These are phyloP conservation scores for Bettongia penicillata DNA, from an alignment of 2,113 vertebrate genomes.

Conservation along the genomic window DNA sequence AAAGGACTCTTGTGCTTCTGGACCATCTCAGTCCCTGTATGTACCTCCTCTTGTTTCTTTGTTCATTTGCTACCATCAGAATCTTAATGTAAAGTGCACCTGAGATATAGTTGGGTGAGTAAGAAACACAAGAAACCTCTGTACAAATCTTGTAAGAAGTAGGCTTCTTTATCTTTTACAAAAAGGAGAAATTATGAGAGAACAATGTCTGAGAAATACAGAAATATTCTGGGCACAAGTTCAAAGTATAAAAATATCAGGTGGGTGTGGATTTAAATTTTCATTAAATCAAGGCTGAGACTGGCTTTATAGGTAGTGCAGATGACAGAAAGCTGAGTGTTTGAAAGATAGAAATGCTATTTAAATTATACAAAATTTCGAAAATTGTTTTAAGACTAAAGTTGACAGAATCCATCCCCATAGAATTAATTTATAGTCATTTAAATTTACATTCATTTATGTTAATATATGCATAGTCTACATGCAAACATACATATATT, in stretches of 20 bases:
- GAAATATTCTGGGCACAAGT: neutral
- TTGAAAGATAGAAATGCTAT: constrained; percentile 29
- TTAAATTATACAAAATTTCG: constrained; percentile 36
- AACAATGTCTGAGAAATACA: neutral
- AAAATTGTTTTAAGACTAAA: constrained; percentile 56
- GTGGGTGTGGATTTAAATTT: constrained; percentile 26
- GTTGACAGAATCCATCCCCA: constrained; percentile 57
- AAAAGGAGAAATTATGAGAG: constrained; percentile 31
- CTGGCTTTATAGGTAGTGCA: neutral
- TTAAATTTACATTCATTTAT: constrained; percentile 27
- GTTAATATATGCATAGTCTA: too few species aligned
- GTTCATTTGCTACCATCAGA: too few species aligned
- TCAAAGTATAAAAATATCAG: neutral
- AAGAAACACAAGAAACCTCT: neutral
- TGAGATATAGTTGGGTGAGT: neutral
- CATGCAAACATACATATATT: too few species aligned
- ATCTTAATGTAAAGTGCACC: neutral
- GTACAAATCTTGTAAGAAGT: neutral
- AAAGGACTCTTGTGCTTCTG: neutral
- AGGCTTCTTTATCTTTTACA: neutral
- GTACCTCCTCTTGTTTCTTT: neutral
- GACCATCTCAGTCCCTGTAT: neutral
- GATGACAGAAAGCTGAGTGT: constrained; percentile 12
- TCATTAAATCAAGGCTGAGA: constrained; percentile 11
- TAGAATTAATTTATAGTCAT: constrained; percentile 46